A percentile compares a stretch with the other conserved stretches of the same genome.
Conservation (phyloP, 1,140 invertebrate genomes). For the Cyclina sinensis region DNA sequence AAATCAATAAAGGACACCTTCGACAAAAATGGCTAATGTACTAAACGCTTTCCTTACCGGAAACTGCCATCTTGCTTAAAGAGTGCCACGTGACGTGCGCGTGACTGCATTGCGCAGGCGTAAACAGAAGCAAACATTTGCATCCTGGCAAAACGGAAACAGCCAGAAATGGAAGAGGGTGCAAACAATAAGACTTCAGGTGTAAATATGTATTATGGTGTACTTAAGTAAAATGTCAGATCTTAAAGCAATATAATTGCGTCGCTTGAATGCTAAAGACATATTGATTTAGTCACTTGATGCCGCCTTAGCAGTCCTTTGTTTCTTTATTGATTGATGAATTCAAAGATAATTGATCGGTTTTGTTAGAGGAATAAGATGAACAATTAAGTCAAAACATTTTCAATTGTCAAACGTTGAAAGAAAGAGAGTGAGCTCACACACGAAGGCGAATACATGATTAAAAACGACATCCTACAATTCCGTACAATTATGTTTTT, state of each 20-base stretch:
- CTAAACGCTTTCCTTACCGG: slow-evolving; percentile 11
- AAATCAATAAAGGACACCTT: not conserved
- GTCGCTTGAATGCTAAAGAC: slow-evolving; percentile 1
- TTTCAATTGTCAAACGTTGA: not conserved
- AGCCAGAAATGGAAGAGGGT: slow-evolving; percentile 50
- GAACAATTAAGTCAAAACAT: slow-evolving; percentile 21
- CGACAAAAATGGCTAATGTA: not conserved
- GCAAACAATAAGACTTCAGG: slow-evolving; percentile 48
- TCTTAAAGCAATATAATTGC: not conserved
- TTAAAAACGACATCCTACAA: not conserved
- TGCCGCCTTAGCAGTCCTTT: slow-evolving; percentile 38
- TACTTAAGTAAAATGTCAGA: slow-evolving; percentile 54
- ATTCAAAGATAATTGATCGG: slow-evolving; percentile 49
- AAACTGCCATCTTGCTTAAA: slow-evolving; percentile 46
- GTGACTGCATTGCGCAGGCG: slow-evolving; percentile 20
- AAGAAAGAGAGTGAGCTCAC: not conserved
- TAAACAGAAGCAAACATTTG: slow-evolving; percentile 44
- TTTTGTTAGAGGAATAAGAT: slow-evolving; percentile 36
- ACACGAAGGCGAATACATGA: not conserved
- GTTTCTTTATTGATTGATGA: slow-evolving; percentile 34
- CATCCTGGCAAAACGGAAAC: slow-evolving; percentile 47
- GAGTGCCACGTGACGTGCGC: slow-evolving; percentile 34
- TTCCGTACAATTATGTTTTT: too few species aligned
- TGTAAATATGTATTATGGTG: slow-evolving; percentile 44
- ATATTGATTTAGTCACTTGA: slow-evolving; percentile 43